A percentile compares a stretch with the other conserved stretches of the same genome.
These are phyloP conservation scores for Drosophila sulfurigaster DNA, from an alignment of 1,140 invertebrate species.

Conservation along the genomic window DNA sequence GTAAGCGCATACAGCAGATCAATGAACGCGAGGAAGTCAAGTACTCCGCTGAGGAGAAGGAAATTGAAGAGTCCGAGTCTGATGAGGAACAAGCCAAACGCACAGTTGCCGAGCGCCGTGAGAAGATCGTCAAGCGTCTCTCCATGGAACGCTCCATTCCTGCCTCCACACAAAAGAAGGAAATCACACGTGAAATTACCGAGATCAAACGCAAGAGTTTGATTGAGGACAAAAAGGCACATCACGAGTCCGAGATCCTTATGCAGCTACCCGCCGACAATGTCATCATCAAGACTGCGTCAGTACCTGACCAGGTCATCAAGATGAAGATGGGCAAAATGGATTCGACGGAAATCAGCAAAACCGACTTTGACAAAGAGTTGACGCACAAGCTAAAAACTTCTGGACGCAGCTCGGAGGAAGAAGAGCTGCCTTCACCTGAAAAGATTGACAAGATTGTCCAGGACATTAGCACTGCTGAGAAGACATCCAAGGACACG, in stretches of 20 bases:
- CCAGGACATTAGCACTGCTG: constrained; percentile 72
- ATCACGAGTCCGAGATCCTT: constrained; percentile 86
- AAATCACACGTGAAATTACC: constrained; percentile 89
- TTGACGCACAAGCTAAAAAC: constrained; percentile 80
- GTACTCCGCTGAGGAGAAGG: constrained; percentile 91
- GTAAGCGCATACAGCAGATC: constrained; percentile 85
- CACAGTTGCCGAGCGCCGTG: constrained; percentile 89
- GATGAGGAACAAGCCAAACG: constrained; percentile 89
- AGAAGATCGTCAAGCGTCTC: constrained; percentile 89
- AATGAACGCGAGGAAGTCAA: constrained; percentile 89
- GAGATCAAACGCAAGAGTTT: constrained; percentile 89
- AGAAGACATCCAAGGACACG: constrained; percentile 64
- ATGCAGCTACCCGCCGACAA: constrained; percentile 84
- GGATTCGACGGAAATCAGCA: constrained; percentile 76
- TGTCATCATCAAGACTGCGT: constrained; percentile 79
- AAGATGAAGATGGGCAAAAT: constrained; percentile 84
- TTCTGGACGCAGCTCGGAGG: constrained; percentile 78
- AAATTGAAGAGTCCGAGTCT: constrained; percentile 86
- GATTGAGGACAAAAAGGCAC: constrained; percentile 87
- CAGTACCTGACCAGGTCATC: constrained; percentile 82
- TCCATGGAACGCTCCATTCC: constrained; percentile 88
- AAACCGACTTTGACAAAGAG: constrained; percentile 84
- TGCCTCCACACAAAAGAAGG: constrained; percentile 88
- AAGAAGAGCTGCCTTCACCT: constrained; percentile 64
- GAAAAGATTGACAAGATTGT: constrained; percentile 74